Conservation (phyloP, 2,888 invertebrate species). For the Diarsia brunnea region DNA sequence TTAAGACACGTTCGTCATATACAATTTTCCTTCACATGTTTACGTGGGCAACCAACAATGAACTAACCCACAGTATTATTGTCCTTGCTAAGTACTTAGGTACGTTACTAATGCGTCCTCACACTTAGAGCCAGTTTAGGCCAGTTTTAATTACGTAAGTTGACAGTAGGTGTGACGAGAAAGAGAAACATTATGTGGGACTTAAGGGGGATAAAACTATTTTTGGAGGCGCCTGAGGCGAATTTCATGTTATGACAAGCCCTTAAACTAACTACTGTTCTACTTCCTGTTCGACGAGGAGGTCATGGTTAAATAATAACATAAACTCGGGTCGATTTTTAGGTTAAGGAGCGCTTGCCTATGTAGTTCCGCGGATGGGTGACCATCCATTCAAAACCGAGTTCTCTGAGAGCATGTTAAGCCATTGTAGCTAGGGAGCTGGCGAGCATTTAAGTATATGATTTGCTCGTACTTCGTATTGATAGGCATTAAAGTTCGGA, state of each 20-base stretch:
- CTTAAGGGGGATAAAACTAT: background rate
- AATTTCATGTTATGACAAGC: background rate
- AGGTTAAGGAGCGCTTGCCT: too few species aligned
- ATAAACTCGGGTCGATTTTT: too few species aligned
- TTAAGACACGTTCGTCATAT: constrained; percentile 1
- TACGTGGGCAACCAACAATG: constrained; percentile 2
- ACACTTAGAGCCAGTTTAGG: constrained; percentile 13
- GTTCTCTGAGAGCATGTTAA: too few species aligned
- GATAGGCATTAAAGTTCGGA: too few species aligned
- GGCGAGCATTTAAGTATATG: too few species aligned
- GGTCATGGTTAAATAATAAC: too few species aligned
- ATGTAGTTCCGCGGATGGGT: too few species aligned
- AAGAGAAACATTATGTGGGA: constrained; percentile 1
- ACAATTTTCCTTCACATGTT: constrained; percentile 20
- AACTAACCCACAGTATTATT: constrained; percentile 13
- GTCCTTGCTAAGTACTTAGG: constrained; percentile 1
- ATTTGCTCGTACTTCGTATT: too few species aligned
- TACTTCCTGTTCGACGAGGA: background rate
- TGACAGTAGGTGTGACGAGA: constrained; percentile 2
- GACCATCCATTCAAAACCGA: too few species aligned
- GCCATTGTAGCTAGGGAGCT: too few species aligned
- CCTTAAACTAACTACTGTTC: background rate
- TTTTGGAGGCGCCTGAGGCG: background rate
- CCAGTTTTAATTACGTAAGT: constrained; percentile 30
- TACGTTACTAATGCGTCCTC: constrained; percentile 5